Percentiles rank a stretch among this genome's conserved stretches.
Conservation (phyloP, 2,797 vertebrate genomes). For the Propithecus deckenii region DNA sequence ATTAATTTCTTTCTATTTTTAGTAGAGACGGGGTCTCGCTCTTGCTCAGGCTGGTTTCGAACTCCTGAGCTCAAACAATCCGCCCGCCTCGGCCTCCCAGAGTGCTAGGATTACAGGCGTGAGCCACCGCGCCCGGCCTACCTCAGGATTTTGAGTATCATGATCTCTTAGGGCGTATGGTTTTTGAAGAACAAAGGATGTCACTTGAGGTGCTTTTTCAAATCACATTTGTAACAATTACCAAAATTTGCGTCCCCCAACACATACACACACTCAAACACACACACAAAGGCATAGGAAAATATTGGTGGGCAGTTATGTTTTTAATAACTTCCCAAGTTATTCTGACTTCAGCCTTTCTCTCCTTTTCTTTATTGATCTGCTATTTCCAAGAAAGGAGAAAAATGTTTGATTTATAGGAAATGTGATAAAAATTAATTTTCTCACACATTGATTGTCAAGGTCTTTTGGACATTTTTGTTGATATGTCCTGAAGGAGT, state of each 20-base stretch:
- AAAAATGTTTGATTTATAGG: neutral
- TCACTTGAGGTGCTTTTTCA: neutral
- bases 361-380: neutral
- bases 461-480: neutral
- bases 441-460: neutral
- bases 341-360: neutral
- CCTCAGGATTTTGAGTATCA: neutral
- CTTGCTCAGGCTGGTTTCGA: too few relatives aligned
- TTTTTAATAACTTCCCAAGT: neutral
- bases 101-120: too few relatives aligned
- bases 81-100: too few relatives aligned
- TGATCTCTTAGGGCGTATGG: neutral
- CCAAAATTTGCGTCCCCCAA: neutral
- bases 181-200: neutral
- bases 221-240: neutral
- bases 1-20: too few relatives aligned
- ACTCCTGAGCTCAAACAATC: too few relatives aligned
- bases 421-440: neutral
- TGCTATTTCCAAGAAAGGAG: neutral
- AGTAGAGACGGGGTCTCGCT: too few relatives aligned
- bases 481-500: neutral
- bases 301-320: neutral
- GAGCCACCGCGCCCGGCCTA: too few relatives aligned
- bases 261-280: neutral
- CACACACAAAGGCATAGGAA: neutral